Evolutionary conservation across 2,797 vertebrate species (phyloP).

Genomic region (Takifugu ocellatus): DNA sequence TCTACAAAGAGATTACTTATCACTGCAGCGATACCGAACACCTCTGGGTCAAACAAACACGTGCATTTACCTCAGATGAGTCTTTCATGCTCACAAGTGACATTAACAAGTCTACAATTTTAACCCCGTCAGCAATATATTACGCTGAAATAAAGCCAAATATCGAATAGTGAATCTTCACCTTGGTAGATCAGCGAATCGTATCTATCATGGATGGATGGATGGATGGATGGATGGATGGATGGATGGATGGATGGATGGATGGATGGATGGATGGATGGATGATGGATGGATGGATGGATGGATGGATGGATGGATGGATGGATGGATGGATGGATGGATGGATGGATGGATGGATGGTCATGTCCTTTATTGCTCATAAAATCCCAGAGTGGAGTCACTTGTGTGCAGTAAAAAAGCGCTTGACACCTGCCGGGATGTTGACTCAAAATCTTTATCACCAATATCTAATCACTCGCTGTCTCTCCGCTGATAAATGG

Average conservation of each 20-base stretch:
- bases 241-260: background rate
- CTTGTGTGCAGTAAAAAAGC: slow-evolving; percentile 62
- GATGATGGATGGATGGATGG: slow-evolving; percentile 4
- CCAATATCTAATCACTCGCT: slow-evolving; percentile 82
- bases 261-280: slow-evolving; percentile 26
- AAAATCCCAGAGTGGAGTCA: slow-evolving; percentile 54
- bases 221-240: too few species aligned
- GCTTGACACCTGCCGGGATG: slow-evolving; percentile 84
- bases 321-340: too few species aligned
- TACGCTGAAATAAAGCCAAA: too few species aligned
- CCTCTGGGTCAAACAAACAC: slow-evolving; percentile 36
- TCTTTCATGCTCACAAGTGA: background rate
- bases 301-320: too few species aligned
- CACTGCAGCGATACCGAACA: slow-evolving; percentile 32
- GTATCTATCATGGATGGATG: too few species aligned
- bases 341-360: background rate
- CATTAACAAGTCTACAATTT: background rate
- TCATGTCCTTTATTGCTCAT: slow-evolving; percentile 60
- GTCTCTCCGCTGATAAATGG: slow-evolving; percentile 81
- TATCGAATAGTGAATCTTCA: too few species aligned
- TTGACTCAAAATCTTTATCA: slow-evolving; percentile 90
- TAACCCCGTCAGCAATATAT: too few species aligned
- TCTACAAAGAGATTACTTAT: slow-evolving; percentile 66
- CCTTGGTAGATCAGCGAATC: too few species aligned
- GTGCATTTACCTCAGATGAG: background rate